Conservation (phyloP, 2,797 vertebrate species). For the Antennarius maculatus region DNA sequence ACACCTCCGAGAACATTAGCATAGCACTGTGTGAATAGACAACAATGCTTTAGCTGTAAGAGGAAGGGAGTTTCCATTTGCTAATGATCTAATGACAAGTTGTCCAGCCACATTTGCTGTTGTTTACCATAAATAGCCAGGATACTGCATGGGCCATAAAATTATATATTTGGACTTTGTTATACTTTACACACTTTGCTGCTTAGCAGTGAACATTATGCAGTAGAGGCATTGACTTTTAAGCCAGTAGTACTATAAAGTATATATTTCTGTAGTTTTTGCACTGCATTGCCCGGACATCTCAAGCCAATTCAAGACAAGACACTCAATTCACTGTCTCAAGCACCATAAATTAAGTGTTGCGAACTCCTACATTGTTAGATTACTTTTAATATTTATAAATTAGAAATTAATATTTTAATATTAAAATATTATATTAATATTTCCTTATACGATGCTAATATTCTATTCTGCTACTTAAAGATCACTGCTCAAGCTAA, state of each 20-base stretch:
- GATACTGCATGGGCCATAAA: constrained; percentile 36
- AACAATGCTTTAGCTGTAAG: constrained; percentile 57
- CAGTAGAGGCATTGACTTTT: too few relatives aligned
- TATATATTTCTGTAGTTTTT: constrained; percentile 3
- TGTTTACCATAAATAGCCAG: constrained; percentile 46
- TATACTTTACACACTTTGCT: background rate
- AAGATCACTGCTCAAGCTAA: background rate
- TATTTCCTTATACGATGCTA: too few relatives aligned
- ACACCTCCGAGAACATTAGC: constrained; percentile 74
- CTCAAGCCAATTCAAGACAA: background rate
- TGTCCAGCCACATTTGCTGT: constrained; percentile 52
- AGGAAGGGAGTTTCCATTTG: constrained; percentile 54
- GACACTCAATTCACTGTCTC: background rate
- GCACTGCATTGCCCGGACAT: background rate
- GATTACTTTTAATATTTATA: too few relatives aligned
- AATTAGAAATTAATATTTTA: too few relatives aligned
- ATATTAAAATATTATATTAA: too few relatives aligned
- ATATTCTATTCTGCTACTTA: too few relatives aligned
- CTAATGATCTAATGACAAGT: constrained; percentile 74
- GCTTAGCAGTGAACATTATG: too few relatives aligned
- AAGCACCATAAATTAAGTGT: background rate
- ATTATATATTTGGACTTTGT: constrained; percentile 19
- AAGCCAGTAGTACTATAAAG: constrained; percentile 2
- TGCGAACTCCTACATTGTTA: background rate
- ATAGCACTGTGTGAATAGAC: constrained; percentile 65